Evolutionary conservation across 2,888 invertebrate species (phyloP), one percentile per base, ranked within the genome.

Genomic region (Ptycholaimellus sp.): DNA sequence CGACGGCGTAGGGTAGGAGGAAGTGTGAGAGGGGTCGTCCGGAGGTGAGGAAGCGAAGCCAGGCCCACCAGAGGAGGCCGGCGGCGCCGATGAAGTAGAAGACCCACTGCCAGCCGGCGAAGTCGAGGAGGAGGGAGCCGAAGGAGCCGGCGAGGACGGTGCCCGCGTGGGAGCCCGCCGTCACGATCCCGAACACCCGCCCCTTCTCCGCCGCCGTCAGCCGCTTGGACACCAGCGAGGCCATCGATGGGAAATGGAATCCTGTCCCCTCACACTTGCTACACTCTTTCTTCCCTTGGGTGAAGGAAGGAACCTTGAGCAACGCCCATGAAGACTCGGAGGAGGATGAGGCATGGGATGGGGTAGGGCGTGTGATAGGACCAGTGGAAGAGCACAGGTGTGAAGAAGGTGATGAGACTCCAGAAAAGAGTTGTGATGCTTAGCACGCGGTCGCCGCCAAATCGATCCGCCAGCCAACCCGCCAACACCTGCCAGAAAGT

Each of bases 171-270:
- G 62, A 58, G 35, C 74, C 74, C 13, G 72, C 68, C 21, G 70
- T 68, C 37, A 72, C 63, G 43, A 72, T 58, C 41, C 72, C 71
- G 56, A 72, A 73, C 43, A 72, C 72, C 32, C 71, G 69, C 30
- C 72, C 68, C 44, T 72, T 65, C 49, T 74, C 72, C 39, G 63
- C 63, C 45, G 70, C 68, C 28, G 66, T 64, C 36, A 74, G 62
- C 54, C 70, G 69, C 58, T 69, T 67, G 47, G 72, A 71, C 33
- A 72, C 70, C 36, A 74, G 56, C 51, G 72, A 72, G 36, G 72
- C 72, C 65, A 73, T 67, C 48, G 71, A 69, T 35, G 74, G 74
- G 58, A 71, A 72, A 57, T 73, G 73, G 31, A 72, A 68, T 36
- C 71, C 70, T 64, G 49, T n/a, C n/a, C n/a, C n/a, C n/a, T n/a